Evolutionary conservation across 2,888 invertebrate species (phyloP), one percentile per base, ranked within the genome.

Genomic region (Priocnemis perturbator): DNA sequence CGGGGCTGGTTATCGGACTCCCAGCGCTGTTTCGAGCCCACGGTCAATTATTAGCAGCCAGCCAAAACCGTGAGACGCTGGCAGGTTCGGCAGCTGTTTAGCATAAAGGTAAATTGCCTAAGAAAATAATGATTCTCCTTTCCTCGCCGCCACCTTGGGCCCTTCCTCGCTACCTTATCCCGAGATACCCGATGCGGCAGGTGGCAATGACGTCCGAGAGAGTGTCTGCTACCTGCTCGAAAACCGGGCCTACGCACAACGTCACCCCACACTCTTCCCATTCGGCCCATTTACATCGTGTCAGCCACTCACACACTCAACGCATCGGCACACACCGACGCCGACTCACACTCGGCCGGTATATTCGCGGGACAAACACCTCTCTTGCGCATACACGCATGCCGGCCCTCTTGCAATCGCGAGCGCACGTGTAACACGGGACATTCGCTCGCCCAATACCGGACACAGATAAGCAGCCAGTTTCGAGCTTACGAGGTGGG

Each of bases 101-200:
- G 81, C 83, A 81, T 82, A 78, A 80, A 74, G 78, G 77, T 76
- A 82, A 83, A 83, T 83, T 82, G 78, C 82, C 79, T 75, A 79
- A 77, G 67, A 81, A 80, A 81, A 83, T 82, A 82, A 82, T 76
- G 77, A 82, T 79, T 77, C 71, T 61, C 55, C 70, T 56, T 58
- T 47, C 26, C 64, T 47, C 11, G 60, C 23, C 48, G 56, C 60
- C 67, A 56, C 44, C 60, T 60, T 65, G 60, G 68, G 60, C 65
- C 57, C 65, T 64, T 55, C 55, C 50, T 57, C 60, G 26, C 21
- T 21, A n/a, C 55, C 55, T 26, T 23, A 15, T 26, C 55, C 55
- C 59, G 60, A 60, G 64, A 67, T 56, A 60, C 67, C 58, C 64
- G 69, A 57, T 70, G 71, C 60, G 75, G 82, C 82, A 82, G 82